A percentile compares a stretch with the other conserved stretches of the same genome.
Evolutionary conservation across 2,888 invertebrate species (phyloP).

Genomic region (Phengaris arion): DNA sequence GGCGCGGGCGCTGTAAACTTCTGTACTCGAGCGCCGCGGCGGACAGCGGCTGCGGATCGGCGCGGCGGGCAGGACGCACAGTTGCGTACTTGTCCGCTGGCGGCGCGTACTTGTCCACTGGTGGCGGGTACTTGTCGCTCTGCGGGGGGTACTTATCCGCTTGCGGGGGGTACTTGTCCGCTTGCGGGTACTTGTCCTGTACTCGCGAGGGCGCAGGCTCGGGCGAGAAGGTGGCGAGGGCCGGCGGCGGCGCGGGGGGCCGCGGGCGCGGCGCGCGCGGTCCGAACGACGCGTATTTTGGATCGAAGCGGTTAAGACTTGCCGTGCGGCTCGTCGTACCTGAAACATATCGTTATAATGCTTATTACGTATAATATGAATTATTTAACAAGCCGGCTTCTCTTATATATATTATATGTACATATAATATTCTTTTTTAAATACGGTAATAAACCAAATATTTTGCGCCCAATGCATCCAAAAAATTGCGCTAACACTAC

Average conservation of each 20-base stretch:
- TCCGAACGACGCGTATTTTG: conserved; percentile 79
- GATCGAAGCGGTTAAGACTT: conserved; percentile 80
- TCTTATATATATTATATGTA: too few relatives aligned
- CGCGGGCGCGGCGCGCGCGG: conserved; percentile 73
- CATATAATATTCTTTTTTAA: too few relatives aligned
- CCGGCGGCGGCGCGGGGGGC: conserved; percentile 62
- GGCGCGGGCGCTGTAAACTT: conserved; percentile 78
- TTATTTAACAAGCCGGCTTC: background rate
- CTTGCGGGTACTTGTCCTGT: conserved; percentile 42
- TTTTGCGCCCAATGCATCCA: too few relatives aligned
- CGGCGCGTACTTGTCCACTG: conserved; percentile 49
- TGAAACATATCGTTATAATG: conserved; percentile 37
- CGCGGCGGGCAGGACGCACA: conserved; percentile 59
- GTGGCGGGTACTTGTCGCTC: conserved; percentile 5
- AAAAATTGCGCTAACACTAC: too few relatives aligned
- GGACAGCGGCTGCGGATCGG: conserved; percentile 76
- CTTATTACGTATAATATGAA: background rate
- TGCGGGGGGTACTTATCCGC: conserved; percentile 26
- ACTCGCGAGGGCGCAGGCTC: conserved; percentile 50
- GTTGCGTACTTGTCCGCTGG: conserved; percentile 57
- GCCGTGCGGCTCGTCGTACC: conserved; percentile 64
- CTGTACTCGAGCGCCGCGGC: conserved; percentile 79
- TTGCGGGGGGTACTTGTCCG: conserved; percentile 29
- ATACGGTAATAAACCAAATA: too few relatives aligned
- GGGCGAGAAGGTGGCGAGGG: conserved; percentile 58